These are phyloP conservation scores for Drosophila kanapiae DNA, from an alignment of 1,140 invertebrate genomes.

Conservation along the genomic window DNA sequence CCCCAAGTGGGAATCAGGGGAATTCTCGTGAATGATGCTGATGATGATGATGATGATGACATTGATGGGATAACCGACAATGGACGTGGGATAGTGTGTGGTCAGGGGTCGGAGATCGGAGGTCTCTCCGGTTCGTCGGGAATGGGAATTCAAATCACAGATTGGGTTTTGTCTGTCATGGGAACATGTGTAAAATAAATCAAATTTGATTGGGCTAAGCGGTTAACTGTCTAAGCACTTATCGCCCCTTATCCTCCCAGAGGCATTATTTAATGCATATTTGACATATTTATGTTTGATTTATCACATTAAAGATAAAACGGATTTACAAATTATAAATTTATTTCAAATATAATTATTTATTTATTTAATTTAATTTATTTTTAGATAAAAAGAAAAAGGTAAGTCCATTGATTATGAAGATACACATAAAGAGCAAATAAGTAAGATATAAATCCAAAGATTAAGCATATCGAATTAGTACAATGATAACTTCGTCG, in stretches of 20 bases:
- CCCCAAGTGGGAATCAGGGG: slow-evolving; percentile 24
- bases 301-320: neutral
- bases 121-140: neutral
- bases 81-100: slow-evolving; percentile 40
- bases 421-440: too few relatives aligned
- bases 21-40: slow-evolving; percentile 17
- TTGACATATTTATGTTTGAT: neutral
- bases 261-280: neutral
- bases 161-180: slow-evolving; percentile 8
- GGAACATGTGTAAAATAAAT: slow-evolving; percentile 40
- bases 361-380: neutral
- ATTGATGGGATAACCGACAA: slow-evolving; percentile 48
- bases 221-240: slow-evolving; percentile 12
- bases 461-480: neutral
- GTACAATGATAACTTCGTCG: neutral
- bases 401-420: too few relatives aligned
- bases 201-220: slow-evolving; percentile 36
- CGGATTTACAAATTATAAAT: neutral
- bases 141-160: slow-evolving; percentile 49
- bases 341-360: neutral
- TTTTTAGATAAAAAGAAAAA: neutral
- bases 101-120: slow-evolving; percentile 3
- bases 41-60: slow-evolving; percentile 43
- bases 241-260: too few relatives aligned
- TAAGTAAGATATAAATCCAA: too few relatives aligned